These are phyloP conservation scores for Taurulus bubalis DNA, from an alignment of 2,113 vertebrate species.

Conservation along the genomic window DNA sequence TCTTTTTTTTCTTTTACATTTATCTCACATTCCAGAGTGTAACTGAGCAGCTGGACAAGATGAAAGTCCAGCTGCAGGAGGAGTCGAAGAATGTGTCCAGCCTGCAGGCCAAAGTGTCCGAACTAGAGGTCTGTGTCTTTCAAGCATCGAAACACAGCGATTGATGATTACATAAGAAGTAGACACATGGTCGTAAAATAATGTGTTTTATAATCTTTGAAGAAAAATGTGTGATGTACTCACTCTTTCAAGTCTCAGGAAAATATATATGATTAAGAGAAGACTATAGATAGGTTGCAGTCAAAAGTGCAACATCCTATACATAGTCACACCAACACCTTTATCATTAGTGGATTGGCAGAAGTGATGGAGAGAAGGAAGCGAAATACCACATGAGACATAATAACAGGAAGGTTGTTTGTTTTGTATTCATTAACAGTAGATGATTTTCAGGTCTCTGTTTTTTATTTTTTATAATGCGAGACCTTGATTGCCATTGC, in stretches of 20 bases:
- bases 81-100: constrained; percentile 74
- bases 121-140: constrained; percentile 86
- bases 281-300: background rate
- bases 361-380: background rate
- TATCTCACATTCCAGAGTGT: constrained; percentile 76
- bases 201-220: background rate
- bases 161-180: background rate
- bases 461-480: constrained; percentile 5
- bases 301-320: background rate
- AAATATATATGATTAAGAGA: background rate
- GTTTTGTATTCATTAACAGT: background rate
- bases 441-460: background rate
- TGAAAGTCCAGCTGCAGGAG: constrained; percentile 82
- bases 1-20: background rate
- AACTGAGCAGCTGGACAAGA: constrained; percentile 83
- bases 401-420: background rate
- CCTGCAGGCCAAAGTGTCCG: constrained; percentile 78
- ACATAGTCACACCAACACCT: background rate
- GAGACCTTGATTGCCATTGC: constrained; percentile 22
- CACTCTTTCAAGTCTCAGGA: background rate
- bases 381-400: background rate
- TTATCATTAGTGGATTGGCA: background rate
- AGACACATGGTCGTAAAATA: background rate
- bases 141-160: background rate
- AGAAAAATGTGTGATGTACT: background rate